These are phyloP conservation scores for Adelognathus sp. DNA, from an alignment of 2,888 invertebrate genomes.

Conservation along the genomic window DNA sequence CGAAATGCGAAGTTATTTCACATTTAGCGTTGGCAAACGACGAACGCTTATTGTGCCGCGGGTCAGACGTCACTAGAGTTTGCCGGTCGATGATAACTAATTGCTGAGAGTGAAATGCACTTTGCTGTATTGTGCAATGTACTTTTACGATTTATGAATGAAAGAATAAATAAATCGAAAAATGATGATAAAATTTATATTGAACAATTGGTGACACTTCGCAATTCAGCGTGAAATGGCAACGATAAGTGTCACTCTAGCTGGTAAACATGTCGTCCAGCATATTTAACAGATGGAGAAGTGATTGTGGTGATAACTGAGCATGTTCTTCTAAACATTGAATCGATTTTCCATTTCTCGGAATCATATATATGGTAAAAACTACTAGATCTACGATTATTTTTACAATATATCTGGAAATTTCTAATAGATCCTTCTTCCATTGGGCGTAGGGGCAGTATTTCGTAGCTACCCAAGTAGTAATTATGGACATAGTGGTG, in stretches of 20 bases:
- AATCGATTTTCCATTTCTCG: too few relatives aligned
- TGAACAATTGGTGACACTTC: slow-evolving; percentile 1
- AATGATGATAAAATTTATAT: background rate
- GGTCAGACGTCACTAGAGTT: slow-evolving; percentile 3
- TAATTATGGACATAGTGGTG: too few relatives aligned
- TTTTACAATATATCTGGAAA: too few relatives aligned
- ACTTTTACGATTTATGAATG: background rate
- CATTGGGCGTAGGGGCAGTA: too few relatives aligned
- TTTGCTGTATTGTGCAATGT: background rate
- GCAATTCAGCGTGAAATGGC: background rate
- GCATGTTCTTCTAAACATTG: too few relatives aligned
- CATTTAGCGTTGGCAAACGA: slow-evolving; percentile 6
- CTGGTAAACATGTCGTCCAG: background rate
- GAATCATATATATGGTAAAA: too few relatives aligned
- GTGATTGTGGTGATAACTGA: too few relatives aligned
- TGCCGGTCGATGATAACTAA: slow-evolving; percentile 16
- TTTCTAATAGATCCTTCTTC: too few relatives aligned
- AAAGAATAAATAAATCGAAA: background rate
- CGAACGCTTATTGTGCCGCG: slow-evolving; percentile 12
- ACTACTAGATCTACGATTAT: too few relatives aligned
- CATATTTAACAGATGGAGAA: background rate
- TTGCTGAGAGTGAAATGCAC: slow-evolving; percentile 2
- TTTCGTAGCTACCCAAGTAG: too few relatives aligned
- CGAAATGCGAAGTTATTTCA: slow-evolving; percentile 37
- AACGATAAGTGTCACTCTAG: background rate